Conservation (phyloP, 1,140 invertebrate species). For the Artemia franciscana region DNA sequence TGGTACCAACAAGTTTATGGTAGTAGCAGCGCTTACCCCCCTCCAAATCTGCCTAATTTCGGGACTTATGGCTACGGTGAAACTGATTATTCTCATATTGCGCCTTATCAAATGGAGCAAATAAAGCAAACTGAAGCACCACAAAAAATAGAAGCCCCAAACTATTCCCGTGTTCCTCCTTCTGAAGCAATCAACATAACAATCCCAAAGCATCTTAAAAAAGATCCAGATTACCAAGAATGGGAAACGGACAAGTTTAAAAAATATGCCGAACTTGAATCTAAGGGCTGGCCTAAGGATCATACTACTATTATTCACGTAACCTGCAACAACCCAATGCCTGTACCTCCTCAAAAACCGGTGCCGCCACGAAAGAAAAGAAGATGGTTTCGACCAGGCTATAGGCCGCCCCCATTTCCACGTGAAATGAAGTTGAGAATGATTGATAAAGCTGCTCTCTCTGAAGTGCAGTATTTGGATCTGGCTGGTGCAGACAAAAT, state of each 20-base stretch:
- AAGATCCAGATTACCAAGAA: slow-evolving; percentile 6
- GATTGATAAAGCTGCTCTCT: not conserved
- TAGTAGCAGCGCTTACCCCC: not conserved
- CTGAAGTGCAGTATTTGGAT: not conserved
- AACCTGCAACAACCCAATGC: not conserved
- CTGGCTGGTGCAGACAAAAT: not conserved
- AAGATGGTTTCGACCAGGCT: not conserved
- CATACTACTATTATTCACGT: not conserved
- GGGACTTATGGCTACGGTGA: not conserved
- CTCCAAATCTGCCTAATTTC: not conserved
- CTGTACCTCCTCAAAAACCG: not conserved
- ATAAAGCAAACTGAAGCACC: not conserved
- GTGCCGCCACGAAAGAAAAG: not conserved
- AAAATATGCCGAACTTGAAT: slow-evolving; percentile 2
- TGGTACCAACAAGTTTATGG: not conserved
- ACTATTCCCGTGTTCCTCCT: slow-evolving; percentile 2
- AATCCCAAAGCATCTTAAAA: not conserved
- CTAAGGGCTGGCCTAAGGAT: not conserved
- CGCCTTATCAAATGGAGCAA: not conserved
- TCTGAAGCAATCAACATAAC: slow-evolving; percentile 2
- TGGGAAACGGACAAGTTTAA: slow-evolving; percentile 5
- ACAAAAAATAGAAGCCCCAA: not conserved
- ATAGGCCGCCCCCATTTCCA: not conserved
- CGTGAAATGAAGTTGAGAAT: not conserved
- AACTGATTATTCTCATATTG: not conserved